phyloP scores from a whole-genome alignment of 1,140 invertebrate genomes.

The Cecropterus lyciades region DNA sequence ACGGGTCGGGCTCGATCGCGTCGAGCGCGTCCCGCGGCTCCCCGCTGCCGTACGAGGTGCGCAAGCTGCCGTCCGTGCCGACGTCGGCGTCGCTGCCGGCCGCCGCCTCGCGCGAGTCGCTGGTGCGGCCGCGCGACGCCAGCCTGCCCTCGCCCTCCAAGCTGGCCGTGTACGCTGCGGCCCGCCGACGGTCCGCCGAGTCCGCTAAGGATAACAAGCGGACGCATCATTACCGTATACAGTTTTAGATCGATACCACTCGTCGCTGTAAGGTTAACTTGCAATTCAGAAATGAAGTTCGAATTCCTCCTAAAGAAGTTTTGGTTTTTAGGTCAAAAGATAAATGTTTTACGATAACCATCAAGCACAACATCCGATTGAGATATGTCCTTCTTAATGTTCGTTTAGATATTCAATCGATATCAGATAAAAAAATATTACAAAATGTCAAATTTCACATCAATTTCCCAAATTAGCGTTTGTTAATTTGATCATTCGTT shows the following conservation, averaged over 20 bases:
- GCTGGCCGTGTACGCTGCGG: constrained; percentile 83
- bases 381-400: too few species aligned
- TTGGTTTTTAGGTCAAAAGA: too few species aligned
- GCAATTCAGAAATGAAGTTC: too few species aligned
- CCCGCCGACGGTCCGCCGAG: constrained; percentile 84
- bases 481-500: too few species aligned
- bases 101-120: constrained; percentile 77
- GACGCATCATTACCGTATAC: constrained; percentile 88
- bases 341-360: too few species aligned
- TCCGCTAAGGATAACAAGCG: constrained; percentile 84
- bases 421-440: too few species aligned
- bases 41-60: constrained; percentile 76
- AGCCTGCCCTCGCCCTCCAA: constrained; percentile 87
- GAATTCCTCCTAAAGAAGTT: too few species aligned
- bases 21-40: constrained; percentile 73
- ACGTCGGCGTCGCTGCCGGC: constrained; percentile 80
- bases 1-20: constrained; percentile 75
- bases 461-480: too few species aligned
- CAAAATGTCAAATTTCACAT: too few species aligned
- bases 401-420: too few species aligned
- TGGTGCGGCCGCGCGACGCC: constrained; percentile 76
- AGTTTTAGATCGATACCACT: constrained; percentile 84
- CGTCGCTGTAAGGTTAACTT: too few species aligned
- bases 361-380: too few species aligned
- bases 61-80: constrained; percentile 86